Evolutionary conservation across 2,113 vertebrate genomes (phyloP).

Genomic region (Chaenogobius annularis): DNA sequence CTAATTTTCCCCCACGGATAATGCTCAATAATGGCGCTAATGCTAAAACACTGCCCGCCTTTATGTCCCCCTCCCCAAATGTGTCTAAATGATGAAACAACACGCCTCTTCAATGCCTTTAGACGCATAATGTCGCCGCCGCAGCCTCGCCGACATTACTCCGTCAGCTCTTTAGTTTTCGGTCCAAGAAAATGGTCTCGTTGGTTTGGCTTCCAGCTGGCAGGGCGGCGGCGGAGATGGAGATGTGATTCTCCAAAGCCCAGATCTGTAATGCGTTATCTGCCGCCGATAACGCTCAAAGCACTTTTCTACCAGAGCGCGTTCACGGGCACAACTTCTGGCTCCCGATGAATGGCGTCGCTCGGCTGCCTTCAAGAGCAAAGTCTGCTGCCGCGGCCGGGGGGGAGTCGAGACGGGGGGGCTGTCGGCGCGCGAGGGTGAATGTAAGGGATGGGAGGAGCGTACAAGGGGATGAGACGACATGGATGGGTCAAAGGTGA

Average conservation of each 20-base stretch:
- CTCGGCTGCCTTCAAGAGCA: conserved; percentile 21
- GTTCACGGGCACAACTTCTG: conserved; percentile 51
- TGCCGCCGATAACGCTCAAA: conserved; percentile 51
- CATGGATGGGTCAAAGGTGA: background rate
- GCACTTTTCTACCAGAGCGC: conserved; percentile 35
- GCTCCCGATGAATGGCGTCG: conserved; percentile 46
- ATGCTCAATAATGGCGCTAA: background rate
- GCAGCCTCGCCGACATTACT: conserved; percentile 18
- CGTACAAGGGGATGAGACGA: background rate
- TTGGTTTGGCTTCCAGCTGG: conserved; percentile 51
- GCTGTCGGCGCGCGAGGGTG: background rate
- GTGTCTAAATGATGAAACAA: conserved; percentile 3
- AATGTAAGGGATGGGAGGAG: background rate
- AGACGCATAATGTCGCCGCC: background rate
- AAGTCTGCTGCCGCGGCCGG: conserved; percentile 35
- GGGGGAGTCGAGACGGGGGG: conserved; percentile 16
- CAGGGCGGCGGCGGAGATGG: conserved; percentile 47
- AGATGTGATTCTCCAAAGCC: conserved; percentile 56
- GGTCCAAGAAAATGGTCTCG: conserved; percentile 29
- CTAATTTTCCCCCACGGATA: background rate
- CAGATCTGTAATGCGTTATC: conserved; percentile 50
- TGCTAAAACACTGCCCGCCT: background rate
- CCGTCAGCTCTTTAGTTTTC: conserved; percentile 11
- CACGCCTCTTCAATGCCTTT: background rate
- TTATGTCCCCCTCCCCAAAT: background rate